Conservation (phyloP, 2,797 vertebrate species). For the Rhabdophis nuchalis region DNA sequence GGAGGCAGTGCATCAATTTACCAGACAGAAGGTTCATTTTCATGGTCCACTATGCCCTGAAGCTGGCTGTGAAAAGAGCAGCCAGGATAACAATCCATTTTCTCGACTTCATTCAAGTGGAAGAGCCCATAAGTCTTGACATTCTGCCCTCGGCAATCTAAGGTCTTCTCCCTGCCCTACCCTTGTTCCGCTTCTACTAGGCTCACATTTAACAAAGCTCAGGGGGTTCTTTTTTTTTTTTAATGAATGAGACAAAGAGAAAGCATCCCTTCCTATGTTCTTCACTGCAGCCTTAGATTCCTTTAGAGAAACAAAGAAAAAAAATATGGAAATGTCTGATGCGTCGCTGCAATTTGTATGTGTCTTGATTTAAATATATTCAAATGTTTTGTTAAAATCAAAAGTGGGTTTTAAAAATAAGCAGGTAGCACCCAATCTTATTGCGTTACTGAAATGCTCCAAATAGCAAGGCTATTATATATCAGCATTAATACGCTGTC, state of each 20-base stretch:
- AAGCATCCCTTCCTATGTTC: constrained; percentile 29
- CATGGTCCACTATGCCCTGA: constrained; percentile 11
- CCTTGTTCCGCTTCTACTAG: constrained; percentile 29
- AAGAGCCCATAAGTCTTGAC: constrained; percentile 42
- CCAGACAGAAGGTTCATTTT: constrained; percentile 21
- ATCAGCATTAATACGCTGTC: neutral
- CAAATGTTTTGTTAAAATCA: neutral
- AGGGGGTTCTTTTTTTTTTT: neutral
- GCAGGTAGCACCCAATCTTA: neutral
- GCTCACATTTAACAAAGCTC: constrained; percentile 41
- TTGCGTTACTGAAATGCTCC: neutral
- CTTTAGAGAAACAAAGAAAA: neutral
- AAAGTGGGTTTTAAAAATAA: neutral
- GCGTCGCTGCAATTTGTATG: accelerated
- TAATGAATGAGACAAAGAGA: constrained; percentile 38
- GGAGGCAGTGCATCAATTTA: constrained; percentile 14
- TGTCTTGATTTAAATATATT: neutral
- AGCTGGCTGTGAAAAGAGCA: constrained; percentile 53
- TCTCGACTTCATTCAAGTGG: constrained; percentile 46
- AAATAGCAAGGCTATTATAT: neutral
- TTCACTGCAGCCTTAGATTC: neutral
- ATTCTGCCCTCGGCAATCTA: constrained; percentile 41
- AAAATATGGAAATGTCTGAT: constrained; percentile 1
- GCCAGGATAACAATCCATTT: constrained; percentile 23
- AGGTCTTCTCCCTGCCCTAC: constrained; percentile 44